Evolutionary conservation across 2,113 vertebrate species (phyloP), one percentile per base, ranked within the genome.

Genomic region (Fulica atra): DNA sequence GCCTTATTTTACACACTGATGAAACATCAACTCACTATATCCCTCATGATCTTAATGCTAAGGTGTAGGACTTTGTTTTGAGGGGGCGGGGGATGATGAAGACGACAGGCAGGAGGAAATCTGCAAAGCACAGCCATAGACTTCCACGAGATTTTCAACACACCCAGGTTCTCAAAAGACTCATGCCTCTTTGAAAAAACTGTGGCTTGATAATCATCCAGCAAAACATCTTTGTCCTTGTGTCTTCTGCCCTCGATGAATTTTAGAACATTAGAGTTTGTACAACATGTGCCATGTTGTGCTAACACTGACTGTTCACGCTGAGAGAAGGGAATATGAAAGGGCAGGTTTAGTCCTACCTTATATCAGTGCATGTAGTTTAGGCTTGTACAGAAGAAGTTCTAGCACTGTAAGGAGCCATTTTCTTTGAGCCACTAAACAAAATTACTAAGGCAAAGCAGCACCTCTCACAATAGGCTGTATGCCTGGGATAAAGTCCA

Each of bases 291-390:
- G 9, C 50, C 28, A 11, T 69, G 25, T 29, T 69, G 20, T 28
- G 65, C 20, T 38, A 18, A 11, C 0, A 0, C 10, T 23, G 13
- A 24, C 18, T 40, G 25, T 21, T 69, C 29, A 46, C 15, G 26
- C 21, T 33, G 26, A 59, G 4, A 25, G 83, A 63, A 21, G 44
- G 16, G 11, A 77, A 69, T 26, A 29, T 11, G 6, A 78, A 88
- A 78, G 33, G 10, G 12, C 5, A 56, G 10, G 5, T 82, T 48
- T 64, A 29, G 23, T 21, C 68, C 31, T 31, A 6, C 6, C 23
- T 89, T 25, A 2, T 29, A 66, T 10, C 26, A 51, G n/a, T 4
- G 11, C 11, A 18, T 1, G 2, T 15, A 44, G 13, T 13, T 36
- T 50, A 83, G 44, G 16, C 5, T 18, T 25, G 5, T 8, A 51